Percentiles rank a stretch among this genome's conserved stretches.
These are phyloP conservation scores for Acrocephalus arundinaceus DNA, from an alignment of 2,113 vertebrate species.

Conservation along the genomic window DNA sequence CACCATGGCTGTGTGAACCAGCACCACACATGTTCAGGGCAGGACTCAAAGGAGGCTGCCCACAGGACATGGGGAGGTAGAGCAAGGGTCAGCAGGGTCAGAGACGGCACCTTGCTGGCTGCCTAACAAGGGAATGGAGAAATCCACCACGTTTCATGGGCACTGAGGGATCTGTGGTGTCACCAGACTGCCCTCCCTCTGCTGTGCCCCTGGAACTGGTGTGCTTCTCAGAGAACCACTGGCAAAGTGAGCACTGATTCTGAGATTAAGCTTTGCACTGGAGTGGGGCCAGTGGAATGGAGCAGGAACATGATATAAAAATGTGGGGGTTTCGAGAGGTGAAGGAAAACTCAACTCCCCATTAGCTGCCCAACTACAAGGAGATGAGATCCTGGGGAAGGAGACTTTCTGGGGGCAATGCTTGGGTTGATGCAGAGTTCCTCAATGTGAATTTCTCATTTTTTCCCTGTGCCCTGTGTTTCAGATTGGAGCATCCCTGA, in stretches of 20 bases:
- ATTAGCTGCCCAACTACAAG: neutral
- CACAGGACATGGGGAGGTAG: neutral
- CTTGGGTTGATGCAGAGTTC: neutral
- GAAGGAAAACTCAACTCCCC: neutral
- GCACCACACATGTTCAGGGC: neutral
- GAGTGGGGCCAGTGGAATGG: neutral
- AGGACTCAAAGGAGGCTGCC: neutral
- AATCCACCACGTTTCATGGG: fast-evolving
- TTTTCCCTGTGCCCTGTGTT: neutral
- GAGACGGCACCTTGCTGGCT: neutral
- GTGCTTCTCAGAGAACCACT: neutral
- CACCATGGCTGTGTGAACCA: neutral
- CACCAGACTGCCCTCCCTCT: neutral
- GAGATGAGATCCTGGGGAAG: neutral
- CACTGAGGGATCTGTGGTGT: neutral
- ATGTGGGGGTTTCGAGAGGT: neutral
- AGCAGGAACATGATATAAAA: neutral
- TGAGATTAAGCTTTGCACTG: neutral
- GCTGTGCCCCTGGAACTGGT: fast-evolving
- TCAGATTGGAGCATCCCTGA: constrained; percentile 94
- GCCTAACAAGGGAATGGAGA: neutral
- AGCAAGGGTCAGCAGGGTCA: neutral
- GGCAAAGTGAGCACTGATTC: neutral
- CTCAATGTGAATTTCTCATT: neutral
- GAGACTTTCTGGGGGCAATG: neutral